Base-by-base conservation (phyloP, 2,888 invertebrate genomes). In the Perizoma flavofasciatum region DNA sequence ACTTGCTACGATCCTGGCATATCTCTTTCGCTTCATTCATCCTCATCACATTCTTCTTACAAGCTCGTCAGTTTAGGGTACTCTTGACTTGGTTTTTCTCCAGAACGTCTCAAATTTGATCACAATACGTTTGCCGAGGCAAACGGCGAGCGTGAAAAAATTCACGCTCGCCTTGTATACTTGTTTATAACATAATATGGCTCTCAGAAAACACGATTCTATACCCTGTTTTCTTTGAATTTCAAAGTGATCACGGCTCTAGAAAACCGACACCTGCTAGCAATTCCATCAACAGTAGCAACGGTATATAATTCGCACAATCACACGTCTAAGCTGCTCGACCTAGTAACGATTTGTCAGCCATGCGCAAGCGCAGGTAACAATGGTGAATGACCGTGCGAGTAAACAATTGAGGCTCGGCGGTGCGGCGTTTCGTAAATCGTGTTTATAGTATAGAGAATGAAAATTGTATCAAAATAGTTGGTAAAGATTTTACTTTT, bases 361-460 rank as follows among this genome's bases (percentile, higher is more conserved):
- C 39, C 32, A 48, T 55, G 59, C 62, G 60, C 65, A 46, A 32
- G 59, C 55, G 61, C 63, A 11, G 39, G 9, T 49, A 71, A 76
- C 71, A 71, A 74, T 81, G 80, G 81, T 82, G 79, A 82, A 82
- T 69, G 81, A 81, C 82, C 83, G 74, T 63, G 67, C 60, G 63
- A 63, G 73, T 79, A 80, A 81, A 79, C 81, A 79, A 59, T 56
- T 67, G 61, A 49, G 67, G 68, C 61, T 65, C 54, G 56, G 45
- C 40, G 50, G 40, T 55, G 45, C 40, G 50, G 40, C 53, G 60
- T 59, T 49, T 58, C 49, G 52, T 35, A 55, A 52, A 41, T 6
- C 22, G 32, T 5, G 46, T 33, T 8, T 10, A 4, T 5, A 37
- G 9, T 34, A 33, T 10, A 32, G 37, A 10, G 48, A 48, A 48